Evolutionary conservation across 2,113 vertebrate species (phyloP), one percentile per base, ranked within the genome.

Genomic region (Anolis sagrei): DNA sequence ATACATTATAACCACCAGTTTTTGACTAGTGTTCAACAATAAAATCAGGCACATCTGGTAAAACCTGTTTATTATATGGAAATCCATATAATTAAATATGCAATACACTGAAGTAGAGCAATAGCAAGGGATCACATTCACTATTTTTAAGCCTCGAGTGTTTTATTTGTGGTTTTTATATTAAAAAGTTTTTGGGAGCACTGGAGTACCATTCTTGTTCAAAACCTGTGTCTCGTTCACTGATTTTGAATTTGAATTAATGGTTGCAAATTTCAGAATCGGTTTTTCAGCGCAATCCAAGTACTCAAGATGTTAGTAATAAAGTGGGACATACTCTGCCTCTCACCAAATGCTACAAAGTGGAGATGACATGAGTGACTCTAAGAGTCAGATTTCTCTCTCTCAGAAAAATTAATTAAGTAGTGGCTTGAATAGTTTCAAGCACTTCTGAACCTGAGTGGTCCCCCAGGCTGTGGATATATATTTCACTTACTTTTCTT

Each of bases 151-250:
- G 83, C 81, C 25, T 39, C 66, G 89, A 85, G 80, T 1, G 14
- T 58, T 58, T 58, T 80, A 93, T 86, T 76, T 27, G 49, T n/a
- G 19, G 23, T 44, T 51, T 66, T 66, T 94, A 91, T 92, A 69
- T 91, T 86, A 95, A 95, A 93, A 92, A 70, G 90, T 94, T 94
- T 94, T 91, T 89, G 84, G 93, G 82, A 83, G 21, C 18, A 75
- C 92, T 79, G 90, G 91, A 48, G 34, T 86, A 80, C 68, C 21
- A n/a, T 64, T 64, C 16, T 2, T 49, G 1, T 34, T 88, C 79
- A 18, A n/a, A n/a, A 72, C 73, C 4, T 0, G 0, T 21, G 87
- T 23, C 19, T 2, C 4, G 70, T 54, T 81, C 1, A 27, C 2
- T 66, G 36, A 9, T 66, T 19, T 0, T 39, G 8, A 27, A 68